Evolutionary conservation across 2,888 invertebrate species (phyloP).

Genomic region (Epiblema foenella): DNA sequence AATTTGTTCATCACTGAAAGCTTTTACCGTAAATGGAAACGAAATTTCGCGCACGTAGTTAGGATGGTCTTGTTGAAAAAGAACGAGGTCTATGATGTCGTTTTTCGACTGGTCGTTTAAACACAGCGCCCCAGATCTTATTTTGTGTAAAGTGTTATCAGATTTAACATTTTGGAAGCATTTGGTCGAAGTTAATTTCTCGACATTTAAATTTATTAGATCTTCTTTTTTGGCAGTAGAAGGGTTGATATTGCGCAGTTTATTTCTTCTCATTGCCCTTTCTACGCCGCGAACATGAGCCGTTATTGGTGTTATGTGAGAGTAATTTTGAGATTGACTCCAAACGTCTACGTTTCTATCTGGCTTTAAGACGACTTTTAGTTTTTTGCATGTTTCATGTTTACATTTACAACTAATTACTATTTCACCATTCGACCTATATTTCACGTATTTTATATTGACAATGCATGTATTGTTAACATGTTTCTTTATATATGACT

Average conservation of each 20-base stretch:
- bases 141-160: neutral
- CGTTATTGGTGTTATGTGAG: neutral
- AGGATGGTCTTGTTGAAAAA: neutral
- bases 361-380: too few species aligned
- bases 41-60: neutral
- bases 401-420: too few species aligned
- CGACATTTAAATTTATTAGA: neutral
- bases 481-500: too few species aligned
- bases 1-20: neutral
- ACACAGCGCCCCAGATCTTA: neutral
- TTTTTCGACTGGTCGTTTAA: neutral
- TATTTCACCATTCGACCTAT: too few species aligned
- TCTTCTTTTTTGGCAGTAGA: neutral
- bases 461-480: too few species aligned
- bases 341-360: too few species aligned
- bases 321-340: too few species aligned
- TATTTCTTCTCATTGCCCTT: neutral
- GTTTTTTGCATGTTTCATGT: too few species aligned
- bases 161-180: neutral
- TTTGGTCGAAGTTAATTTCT: neutral
- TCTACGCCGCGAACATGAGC: slow-evolving; percentile 5
- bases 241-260: neutral
- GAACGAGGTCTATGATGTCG: neutral
- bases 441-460: too few species aligned
- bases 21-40: neutral